Conservation (phyloP, 2,797 vertebrate species). For the Oophaga sylvatica region DNA sequence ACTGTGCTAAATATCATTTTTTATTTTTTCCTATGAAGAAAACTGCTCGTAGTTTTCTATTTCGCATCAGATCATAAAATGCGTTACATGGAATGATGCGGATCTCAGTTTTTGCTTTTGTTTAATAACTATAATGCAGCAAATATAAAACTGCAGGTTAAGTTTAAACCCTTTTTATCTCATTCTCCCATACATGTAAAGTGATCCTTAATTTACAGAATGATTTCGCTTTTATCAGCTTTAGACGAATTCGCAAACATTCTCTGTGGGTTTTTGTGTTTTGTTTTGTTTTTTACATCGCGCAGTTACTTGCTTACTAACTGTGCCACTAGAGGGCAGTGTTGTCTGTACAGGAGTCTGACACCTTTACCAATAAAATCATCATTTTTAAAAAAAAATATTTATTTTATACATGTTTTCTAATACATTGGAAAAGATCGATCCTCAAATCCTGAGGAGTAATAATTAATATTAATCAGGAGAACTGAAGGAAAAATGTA, state of each 20-base stretch:
- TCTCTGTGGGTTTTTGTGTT: neutral
- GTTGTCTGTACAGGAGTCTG: slow-evolving; percentile 15
- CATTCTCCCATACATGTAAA: neutral
- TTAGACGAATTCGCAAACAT: neutral
- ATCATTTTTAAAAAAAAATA: neutral
- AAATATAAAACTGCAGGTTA: neutral
- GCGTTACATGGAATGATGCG: neutral
- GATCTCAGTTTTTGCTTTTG: neutral
- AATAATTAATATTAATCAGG: neutral
- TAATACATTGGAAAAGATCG: neutral
- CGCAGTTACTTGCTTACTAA: neutral
- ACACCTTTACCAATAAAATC: neutral
- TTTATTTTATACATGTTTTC: neutral
- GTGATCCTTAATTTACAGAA: neutral
- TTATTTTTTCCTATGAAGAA: neutral
- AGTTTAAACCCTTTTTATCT: neutral
- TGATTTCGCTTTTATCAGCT: neutral
- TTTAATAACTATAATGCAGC: neutral
- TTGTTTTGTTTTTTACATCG: neutral
- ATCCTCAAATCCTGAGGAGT: neutral
- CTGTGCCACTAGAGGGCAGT: slow-evolving; percentile 31
- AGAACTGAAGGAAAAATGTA: neutral
- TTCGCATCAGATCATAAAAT: neutral
- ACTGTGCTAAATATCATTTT: neutral
- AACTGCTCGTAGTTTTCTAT: neutral